Percentiles rank a stretch among this genome's conserved stretches.
phyloP scores from a whole-genome alignment of 2,797 vertebrate species.

The Natrix natrix region DNA sequence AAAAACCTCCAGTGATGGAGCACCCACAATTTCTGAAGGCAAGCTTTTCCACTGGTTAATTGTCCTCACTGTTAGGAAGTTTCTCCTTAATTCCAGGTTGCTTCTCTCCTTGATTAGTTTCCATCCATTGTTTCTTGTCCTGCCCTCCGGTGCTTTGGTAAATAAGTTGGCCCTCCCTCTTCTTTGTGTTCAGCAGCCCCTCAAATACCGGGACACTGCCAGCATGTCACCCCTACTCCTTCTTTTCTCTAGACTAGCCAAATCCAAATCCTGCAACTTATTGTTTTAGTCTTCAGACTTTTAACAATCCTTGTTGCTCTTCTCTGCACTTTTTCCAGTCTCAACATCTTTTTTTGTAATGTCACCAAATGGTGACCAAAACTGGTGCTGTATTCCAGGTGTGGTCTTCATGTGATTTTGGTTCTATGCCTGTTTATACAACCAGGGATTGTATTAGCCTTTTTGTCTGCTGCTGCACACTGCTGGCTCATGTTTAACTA shows the following conservation, averaged over 20 bases:
- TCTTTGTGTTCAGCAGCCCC: not conserved
- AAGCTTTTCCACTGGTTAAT: not conserved
- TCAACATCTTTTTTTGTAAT: not conserved
- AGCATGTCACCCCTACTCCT: not conserved
- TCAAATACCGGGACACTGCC: not conserved
- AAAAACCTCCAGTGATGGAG: not conserved
- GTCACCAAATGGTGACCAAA: not conserved
- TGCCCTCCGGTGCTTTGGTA: not conserved
- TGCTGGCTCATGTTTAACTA: not conserved
- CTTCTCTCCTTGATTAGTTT: not conserved
- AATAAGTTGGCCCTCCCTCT: not conserved
- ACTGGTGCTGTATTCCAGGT: not conserved
- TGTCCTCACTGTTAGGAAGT: not conserved
- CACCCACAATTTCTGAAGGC: not conserved
- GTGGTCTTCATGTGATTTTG: not conserved
- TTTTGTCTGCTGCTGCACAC: not conserved
- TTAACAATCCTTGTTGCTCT: not conserved
- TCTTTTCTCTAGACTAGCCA: not conserved
- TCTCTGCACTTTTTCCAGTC: not conserved
- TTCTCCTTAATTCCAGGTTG: not conserved
- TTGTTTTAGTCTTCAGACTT: not conserved
- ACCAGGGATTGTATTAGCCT: not conserved
- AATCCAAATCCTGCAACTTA: not conserved
- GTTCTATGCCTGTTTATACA: not conserved
- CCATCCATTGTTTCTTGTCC: not conserved